These are phyloP conservation scores for Ophiodon elongatus DNA, from an alignment of 2,113 vertebrate genomes.

Conservation along the genomic window DNA sequence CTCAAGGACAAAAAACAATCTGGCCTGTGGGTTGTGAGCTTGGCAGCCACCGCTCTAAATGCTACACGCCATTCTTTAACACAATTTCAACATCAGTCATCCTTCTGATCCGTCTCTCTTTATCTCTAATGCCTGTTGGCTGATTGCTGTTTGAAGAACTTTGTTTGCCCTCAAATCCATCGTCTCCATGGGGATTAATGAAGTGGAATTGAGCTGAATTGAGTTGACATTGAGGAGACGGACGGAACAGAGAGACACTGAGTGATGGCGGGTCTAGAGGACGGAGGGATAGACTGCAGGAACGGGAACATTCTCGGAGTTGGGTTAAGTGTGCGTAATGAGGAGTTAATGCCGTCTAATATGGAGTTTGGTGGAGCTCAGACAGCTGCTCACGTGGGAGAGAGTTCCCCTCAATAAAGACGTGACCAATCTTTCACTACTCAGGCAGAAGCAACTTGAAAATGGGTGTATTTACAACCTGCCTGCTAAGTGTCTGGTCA, in stretches of 20 bases:
- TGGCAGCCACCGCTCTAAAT: constrained; percentile 38
- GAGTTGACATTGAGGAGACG: constrained; percentile 62
- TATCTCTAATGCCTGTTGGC: constrained; percentile 45
- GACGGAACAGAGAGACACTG: constrained; percentile 20
- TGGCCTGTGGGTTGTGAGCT: constrained; percentile 13
- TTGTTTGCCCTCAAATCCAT: constrained; percentile 58
- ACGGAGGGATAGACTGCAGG: constrained; percentile 6
- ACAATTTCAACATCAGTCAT: constrained; percentile 41
- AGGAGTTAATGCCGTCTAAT: constrained; percentile 38
- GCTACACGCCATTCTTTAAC: constrained; percentile 5
- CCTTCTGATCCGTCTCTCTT: constrained; percentile 8
- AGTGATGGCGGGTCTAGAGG: constrained; percentile 32
- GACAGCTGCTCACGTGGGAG: not conserved
- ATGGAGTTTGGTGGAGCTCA: constrained; percentile 15
- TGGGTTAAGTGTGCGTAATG: constrained; percentile 28
- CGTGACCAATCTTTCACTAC: not conserved
- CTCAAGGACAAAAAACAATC: constrained; percentile 53
- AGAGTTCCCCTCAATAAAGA: constrained; percentile 25
- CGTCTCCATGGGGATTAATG: constrained; percentile 62
- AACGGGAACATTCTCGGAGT: not conserved
- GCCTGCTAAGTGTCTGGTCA: not conserved
- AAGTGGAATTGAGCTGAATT: constrained; percentile 44
- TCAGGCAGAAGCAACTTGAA: not conserved
- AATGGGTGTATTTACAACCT: constrained; percentile 15
- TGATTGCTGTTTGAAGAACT: constrained; percentile 60